These are phyloP conservation scores for Elgaria multicarinata DNA, from an alignment of 2,113 vertebrate species.

Conservation along the genomic window DNA sequence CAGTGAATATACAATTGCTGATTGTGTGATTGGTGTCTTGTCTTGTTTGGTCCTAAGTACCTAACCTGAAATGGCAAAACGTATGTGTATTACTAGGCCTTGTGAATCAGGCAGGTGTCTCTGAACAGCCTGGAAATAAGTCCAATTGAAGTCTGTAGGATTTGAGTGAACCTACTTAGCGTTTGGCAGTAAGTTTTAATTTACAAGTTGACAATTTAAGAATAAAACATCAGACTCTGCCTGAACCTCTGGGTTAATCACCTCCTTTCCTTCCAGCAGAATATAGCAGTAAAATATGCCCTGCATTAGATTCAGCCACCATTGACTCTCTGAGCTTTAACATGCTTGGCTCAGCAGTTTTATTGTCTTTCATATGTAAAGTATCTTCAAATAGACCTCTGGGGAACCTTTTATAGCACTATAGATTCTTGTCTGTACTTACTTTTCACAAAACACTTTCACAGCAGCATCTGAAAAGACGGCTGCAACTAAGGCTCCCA, in stretches of 20 bases:
- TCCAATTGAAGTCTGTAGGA: not conserved
- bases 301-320: not conserved
- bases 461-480: not conserved
- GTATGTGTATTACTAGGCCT: no score
- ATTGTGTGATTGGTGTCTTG: no score
- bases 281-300: not conserved
- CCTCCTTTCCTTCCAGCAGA: not conserved
- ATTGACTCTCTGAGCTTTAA: slow-evolving; percentile 5
- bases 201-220: not conserved
- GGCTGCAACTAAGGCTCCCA: not conserved
- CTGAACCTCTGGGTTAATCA: not conserved
- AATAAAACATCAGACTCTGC: not conserved
- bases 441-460: not conserved
- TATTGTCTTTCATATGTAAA: slow-evolving; percentile 18
- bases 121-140: not conserved
- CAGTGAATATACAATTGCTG: no score
- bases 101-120: no score
- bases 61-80: no score
- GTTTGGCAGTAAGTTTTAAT: not conserved
- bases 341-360: slow-evolving; percentile 16
- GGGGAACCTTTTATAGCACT: slow-evolving; percentile 20
- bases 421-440: slow-evolving; percentile 15
- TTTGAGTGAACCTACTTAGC: not conserved
- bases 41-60: no score
- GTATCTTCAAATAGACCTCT: slow-evolving; percentile 26